Evolutionary conservation across 2,797 vertebrate genomes (phyloP).

Genomic region (Pseudomugil gertrudae): DNA sequence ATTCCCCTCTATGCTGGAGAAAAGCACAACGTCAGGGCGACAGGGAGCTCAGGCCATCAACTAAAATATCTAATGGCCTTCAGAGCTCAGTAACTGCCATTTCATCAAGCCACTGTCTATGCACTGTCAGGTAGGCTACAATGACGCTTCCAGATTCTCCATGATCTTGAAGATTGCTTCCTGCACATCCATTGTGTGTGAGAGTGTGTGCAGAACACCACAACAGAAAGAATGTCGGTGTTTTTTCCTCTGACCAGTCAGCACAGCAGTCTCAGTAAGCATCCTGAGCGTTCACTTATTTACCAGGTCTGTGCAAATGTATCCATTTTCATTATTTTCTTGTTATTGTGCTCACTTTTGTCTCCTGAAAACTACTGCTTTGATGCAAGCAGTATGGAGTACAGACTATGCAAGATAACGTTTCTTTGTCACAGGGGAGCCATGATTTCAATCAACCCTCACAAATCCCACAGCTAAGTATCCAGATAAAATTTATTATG

Average conservation of each 20-base stretch:
- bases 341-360: conserved; percentile 54
- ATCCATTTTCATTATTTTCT: conserved; percentile 63
- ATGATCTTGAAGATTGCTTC: conserved; percentile 62
- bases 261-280: conserved; percentile 50
- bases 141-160: conserved; percentile 43
- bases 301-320: conserved; percentile 51
- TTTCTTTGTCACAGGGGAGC: conserved; percentile 28
- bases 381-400: conserved; percentile 35
- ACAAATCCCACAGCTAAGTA: conserved; percentile 23
- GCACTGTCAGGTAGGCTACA: conserved; percentile 57
- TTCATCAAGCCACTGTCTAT: conserved; percentile 63
- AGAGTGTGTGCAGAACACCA: conserved; percentile 6
- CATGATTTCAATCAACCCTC: conserved; percentile 24
- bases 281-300: conserved; percentile 55
- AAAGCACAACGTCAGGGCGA: conserved; percentile 52
- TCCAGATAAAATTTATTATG: background rate
- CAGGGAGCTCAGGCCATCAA: conserved; percentile 65
- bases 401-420: conserved; percentile 33
- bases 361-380: conserved; percentile 52
- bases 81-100: conserved; percentile 62
- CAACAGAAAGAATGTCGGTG: conserved; percentile 24
- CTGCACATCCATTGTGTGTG: conserved; percentile 13
- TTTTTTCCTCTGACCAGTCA: conserved; percentile 44
- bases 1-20: conserved; percentile 53
- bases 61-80: conserved; percentile 73